These are phyloP conservation scores for Tethya wilhelma DNA, from an alignment of 37 sponge, comb jelly and placozoan genomes.

Conservation along the genomic window DNA sequence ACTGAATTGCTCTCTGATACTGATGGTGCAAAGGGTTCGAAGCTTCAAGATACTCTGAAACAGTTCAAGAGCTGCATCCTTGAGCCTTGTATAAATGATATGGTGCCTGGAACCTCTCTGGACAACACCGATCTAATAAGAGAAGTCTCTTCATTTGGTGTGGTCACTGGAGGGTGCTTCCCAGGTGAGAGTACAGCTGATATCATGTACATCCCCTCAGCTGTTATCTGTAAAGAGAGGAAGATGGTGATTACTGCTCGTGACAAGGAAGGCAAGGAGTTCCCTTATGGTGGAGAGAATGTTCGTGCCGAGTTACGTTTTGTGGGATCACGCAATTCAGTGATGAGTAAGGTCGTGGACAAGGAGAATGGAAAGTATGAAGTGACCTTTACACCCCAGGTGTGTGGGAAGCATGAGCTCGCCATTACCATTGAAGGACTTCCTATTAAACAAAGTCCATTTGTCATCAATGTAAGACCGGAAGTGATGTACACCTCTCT, in stretches of 20 bases:
- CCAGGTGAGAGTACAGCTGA: not conserved
- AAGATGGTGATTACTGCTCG: slow-evolving; percentile 20
- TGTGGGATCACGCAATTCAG: slow-evolving; percentile 10
- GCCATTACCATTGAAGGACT: slow-evolving; percentile 13
- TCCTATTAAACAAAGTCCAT: slow-evolving; percentile 34
- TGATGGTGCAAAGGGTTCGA: slow-evolving; percentile 3
- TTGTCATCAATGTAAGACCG: slow-evolving; percentile 13
- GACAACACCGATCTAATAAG: not conserved
- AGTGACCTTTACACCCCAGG: slow-evolving; percentile 29
- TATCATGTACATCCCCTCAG: no score
- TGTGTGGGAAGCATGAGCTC: slow-evolving; percentile 23
- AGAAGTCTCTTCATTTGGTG: not conserved
- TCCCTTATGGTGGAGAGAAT: slow-evolving; percentile 26
- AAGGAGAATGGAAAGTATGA: slow-evolving; percentile 31
- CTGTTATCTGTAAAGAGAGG: slow-evolving; percentile 12
- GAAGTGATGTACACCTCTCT: slow-evolving; percentile 4
- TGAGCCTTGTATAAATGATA: slow-evolving; percentile 6
- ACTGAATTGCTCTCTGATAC: slow-evolving; percentile 40
- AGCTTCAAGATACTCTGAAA: slow-evolving; percentile 21
- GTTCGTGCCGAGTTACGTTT: slow-evolving; percentile 2
- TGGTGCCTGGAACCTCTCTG: not conserved
- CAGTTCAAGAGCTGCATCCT: slow-evolving; percentile 9
- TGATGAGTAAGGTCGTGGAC: slow-evolving; percentile 5
- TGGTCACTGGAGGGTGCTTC: slow-evolving; percentile 13
- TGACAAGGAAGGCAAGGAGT: slow-evolving; percentile 2